Evolutionary conservation across 92 coral and sea anemone genomes (phyloP).

Genomic region (Paragorgia papillata): DNA sequence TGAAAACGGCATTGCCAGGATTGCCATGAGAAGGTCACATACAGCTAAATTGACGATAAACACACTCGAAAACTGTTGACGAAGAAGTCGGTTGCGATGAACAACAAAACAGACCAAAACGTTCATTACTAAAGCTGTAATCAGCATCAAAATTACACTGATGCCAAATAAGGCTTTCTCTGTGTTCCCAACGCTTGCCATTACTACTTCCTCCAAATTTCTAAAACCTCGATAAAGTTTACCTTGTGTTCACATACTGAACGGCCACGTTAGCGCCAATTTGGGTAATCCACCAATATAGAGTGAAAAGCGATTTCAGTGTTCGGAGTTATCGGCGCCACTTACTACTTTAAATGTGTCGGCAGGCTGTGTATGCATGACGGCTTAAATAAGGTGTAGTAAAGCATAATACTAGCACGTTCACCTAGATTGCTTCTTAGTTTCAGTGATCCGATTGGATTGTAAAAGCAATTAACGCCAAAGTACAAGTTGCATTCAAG

Average conservation of each 20-base stretch:
- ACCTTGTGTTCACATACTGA: too few relatives aligned
- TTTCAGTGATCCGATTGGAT: constrained; percentile 13
- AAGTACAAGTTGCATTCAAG: not conserved
- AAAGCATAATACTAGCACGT: not conserved
- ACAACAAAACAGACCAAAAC: constrained; percentile 93
- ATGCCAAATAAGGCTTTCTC: constrained; percentile 27
- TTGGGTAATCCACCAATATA: not conserved
- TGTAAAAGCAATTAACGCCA: not conserved
- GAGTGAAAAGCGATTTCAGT: not conserved
- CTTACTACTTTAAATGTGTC: too few relatives aligned
- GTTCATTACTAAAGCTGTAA: constrained; percentile 84
- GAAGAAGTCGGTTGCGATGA: constrained; percentile 85
- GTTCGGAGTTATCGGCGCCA: too few relatives aligned
- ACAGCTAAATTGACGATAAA: constrained; percentile 92
- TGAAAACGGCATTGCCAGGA: constrained; percentile 94
- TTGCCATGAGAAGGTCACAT: constrained; percentile 89
- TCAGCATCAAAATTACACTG: constrained; percentile 70
- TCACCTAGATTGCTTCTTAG: not conserved
- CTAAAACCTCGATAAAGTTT: not conserved
- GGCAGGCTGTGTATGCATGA: too few relatives aligned
- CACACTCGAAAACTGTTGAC: constrained; percentile 89
- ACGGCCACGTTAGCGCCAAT: too few relatives aligned
- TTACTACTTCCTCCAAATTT: not conserved
- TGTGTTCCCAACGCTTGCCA: constrained; percentile 5
- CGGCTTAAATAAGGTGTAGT: too few relatives aligned